Conservation (phyloP, 37 sponge, comb jelly and placozoan genomes). For the Eunapius fragilis region DNA sequence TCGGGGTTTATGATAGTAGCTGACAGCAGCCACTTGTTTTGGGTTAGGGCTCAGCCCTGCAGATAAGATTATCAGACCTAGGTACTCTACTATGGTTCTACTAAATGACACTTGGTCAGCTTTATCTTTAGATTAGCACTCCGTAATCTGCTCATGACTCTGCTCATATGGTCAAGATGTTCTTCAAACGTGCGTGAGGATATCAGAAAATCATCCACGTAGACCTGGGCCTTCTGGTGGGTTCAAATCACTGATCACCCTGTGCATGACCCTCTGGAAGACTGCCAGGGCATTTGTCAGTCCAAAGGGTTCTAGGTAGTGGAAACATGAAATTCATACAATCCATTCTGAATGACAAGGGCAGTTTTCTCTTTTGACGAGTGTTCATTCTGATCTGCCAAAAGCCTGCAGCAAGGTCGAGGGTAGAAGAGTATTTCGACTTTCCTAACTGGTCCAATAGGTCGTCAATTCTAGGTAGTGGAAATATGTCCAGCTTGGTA, state of each 20-base stretch:
- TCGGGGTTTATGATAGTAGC: neutral
- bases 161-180: constrained; percentile 20
- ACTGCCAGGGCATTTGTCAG: constrained; percentile 62
- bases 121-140: constrained; percentile 22
- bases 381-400: constrained; percentile 60
- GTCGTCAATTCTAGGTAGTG: constrained; percentile 62
- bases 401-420: constrained; percentile 69
- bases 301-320: constrained; percentile 69
- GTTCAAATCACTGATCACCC: constrained; percentile 47
- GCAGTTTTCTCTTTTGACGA: constrained; percentile 63
- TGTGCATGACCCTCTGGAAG: constrained; percentile 63
- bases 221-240: constrained; percentile 36
- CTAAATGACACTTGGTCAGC: constrained; percentile 40
- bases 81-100: constrained; percentile 35
- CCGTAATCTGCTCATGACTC: constrained; percentile 14
- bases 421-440: constrained; percentile 36
- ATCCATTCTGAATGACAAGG: constrained; percentile 43
- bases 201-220: constrained; percentile 54
- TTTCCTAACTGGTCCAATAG: constrained; percentile 66
- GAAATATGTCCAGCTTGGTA: constrained; percentile 59
- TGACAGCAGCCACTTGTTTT: neutral
- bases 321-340: constrained; percentile 72
- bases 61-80: neutral
- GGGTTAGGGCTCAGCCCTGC: neutral
- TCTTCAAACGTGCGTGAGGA: constrained; percentile 38